Evolutionary conservation across 2,797 vertebrate species (phyloP).

Genomic region (Falco novaeseelandiae): DNA sequence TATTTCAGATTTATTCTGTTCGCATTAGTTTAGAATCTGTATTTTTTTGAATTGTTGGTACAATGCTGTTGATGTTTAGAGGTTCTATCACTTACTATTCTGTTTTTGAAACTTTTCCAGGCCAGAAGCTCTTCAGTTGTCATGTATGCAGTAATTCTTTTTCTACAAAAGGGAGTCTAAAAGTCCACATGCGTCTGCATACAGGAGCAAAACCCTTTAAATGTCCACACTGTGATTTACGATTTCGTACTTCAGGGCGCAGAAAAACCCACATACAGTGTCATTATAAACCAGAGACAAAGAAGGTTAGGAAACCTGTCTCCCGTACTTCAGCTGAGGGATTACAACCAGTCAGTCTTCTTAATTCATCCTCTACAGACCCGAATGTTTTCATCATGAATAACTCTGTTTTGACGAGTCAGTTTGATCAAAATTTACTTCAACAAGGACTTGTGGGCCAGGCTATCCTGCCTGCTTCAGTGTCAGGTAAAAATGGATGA

Average conservation of each 20-base stretch:
- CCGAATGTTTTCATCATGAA: conserved; percentile 91
- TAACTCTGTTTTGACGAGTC: conserved; percentile 87
- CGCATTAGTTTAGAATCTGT: background rate
- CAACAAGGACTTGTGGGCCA: conserved; percentile 92
- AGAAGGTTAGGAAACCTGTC: conserved; percentile 82
- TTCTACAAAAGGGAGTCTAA: conserved; percentile 97
- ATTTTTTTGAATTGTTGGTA: background rate
- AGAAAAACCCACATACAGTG: conserved; percentile 98
- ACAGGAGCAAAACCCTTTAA: conserved; percentile 99
- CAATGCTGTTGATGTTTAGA: background rate
- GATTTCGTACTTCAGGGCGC: conserved; percentile 96
- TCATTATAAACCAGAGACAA: conserved; percentile 86
- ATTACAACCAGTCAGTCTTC: conserved; percentile 82
- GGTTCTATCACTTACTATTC: background rate
- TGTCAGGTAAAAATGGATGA: conserved; percentile 85
- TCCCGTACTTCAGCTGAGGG: conserved; percentile 75
- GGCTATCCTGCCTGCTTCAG: conserved; percentile 92
- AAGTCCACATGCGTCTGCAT: conserved; percentile 98
- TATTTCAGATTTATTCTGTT: background rate
- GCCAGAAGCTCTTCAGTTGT: conserved; percentile 97
- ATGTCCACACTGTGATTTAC: conserved; percentile 94
- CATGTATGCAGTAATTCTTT: conserved; percentile 98
- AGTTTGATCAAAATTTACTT: conserved; percentile 91
- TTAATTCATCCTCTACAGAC: conserved; percentile 82
- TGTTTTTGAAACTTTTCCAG: conserved; percentile 72